Evolutionary conservation across 1,140 invertebrate genomes (phyloP), one percentile per base, ranked within the genome.

Genomic region (Oncopodura yosiiana): DNA sequence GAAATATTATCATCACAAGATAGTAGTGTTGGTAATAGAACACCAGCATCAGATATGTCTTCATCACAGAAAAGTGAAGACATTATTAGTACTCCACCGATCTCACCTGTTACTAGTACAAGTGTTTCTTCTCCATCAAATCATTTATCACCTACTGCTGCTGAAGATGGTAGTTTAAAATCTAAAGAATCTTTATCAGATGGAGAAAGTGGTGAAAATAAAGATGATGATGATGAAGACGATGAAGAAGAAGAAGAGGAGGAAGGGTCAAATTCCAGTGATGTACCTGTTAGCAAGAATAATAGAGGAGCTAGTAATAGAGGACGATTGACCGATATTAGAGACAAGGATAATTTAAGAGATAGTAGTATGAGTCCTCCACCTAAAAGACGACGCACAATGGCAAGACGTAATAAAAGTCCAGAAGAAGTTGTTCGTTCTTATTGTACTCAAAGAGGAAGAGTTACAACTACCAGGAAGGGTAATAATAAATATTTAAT

Each of bases 171-270:
- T 21, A 56, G 53, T 24, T 51, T 46, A 23, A 60, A 60, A 52
- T 55, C 52, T 8, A 60, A 60, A 41, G 58, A 60, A 38, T 53
- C 46, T 12, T 60, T 56, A 12, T 32, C 46, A 6, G 46, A 49
- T 19, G 46, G 46, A 27, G 49, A 19, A 42, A 51, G 49, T 23
- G 36, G 49, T 1, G 61, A 63, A 41, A 45, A 29, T 3, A 57
- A 62, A 43, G 37, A 36, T 36, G 56, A 42, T 24, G 37, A 53
- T 44, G 29, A 23, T 3, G 50, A 55, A 39, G 23, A 21, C 14
- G 24, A 21, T 11, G 52, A 60, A 16, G n/a, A 21, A 29, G 26
- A 21, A 39, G 54, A 57, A 30, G 60, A 27, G 19, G 39, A 19
- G 9, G 14, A 12, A 30, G 50, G 37, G 29, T 42, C n/a, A 8